Conservation (phyloP, 2,113 vertebrate genomes). For the Murina feae region DNA sequence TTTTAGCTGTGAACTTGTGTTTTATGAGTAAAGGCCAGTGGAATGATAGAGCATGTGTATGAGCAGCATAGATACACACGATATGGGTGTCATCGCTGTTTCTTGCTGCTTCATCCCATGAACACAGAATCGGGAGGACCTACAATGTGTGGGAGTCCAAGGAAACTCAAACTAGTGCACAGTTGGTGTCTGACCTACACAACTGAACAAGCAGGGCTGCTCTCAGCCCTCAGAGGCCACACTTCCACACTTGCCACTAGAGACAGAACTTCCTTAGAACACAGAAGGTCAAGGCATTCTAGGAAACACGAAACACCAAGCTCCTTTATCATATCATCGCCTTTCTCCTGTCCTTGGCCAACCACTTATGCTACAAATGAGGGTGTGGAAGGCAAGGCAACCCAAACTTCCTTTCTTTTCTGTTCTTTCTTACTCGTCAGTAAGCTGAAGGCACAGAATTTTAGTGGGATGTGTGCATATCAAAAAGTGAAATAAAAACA, state of each 20-base stretch:
- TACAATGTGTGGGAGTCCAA: not conserved
- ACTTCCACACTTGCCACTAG: not conserved
- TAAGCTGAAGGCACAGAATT: not conserved
- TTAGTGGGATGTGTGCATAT: not conserved
- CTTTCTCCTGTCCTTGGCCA: not conserved
- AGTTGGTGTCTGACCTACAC: not conserved
- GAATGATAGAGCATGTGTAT: rapidly evolving
- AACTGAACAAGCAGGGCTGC: not conserved
- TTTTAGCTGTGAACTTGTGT: not conserved
- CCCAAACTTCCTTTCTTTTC: not conserved
- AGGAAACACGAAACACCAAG: not conserved
- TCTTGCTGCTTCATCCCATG: not conserved
- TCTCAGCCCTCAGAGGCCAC: not conserved
- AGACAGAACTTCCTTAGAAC: not conserved
- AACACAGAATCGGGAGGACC: not conserved
- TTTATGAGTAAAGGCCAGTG: not conserved
- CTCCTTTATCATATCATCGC: not conserved
- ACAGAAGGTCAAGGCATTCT: not conserved
- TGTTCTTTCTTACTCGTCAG: not conserved
- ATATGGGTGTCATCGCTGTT: rapidly evolving
- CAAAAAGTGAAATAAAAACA: not conserved
- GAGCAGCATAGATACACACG: not conserved
- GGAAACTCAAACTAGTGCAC: not conserved
- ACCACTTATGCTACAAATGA: not conserved
- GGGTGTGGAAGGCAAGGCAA: not conserved